Evolutionary conservation across 2,797 vertebrate species (phyloP).

Genomic region (Lemur catta): DNA sequence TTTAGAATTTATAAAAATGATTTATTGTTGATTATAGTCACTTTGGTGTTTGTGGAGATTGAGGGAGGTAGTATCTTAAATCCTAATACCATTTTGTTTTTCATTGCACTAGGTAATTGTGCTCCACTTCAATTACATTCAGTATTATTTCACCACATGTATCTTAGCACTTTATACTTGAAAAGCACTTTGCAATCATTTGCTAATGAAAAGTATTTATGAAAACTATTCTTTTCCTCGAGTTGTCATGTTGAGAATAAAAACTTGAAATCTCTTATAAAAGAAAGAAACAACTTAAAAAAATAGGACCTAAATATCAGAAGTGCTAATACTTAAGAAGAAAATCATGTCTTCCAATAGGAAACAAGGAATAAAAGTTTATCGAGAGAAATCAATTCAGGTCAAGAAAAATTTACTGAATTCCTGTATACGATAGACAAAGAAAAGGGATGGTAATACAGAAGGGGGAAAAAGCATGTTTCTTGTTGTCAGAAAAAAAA

Average conservation of each 20-base stretch:
- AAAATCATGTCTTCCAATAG: neutral
- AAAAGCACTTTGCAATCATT: conserved; percentile 61
- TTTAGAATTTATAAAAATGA: neutral
- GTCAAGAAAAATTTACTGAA: neutral
- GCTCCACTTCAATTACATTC: conserved; percentile 51
- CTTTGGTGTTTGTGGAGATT: neutral
- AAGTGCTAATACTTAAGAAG: neutral
- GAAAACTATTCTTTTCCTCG: conserved; percentile 28
- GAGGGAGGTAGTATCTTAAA: neutral
- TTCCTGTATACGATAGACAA: neutral
- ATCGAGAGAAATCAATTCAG: neutral
- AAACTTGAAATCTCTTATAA: conserved; percentile 14
- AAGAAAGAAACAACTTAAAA: neutral
- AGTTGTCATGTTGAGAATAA: conserved; percentile 11
- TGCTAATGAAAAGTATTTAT: conserved; percentile 63
- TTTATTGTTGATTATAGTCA: neutral
- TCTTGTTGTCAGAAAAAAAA: neutral
- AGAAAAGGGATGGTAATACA: neutral
- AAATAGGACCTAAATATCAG: neutral
- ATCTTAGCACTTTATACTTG: conserved; percentile 51
- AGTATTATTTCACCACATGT: conserved; percentile 49
- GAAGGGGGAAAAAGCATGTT: neutral
- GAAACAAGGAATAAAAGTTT: neutral
- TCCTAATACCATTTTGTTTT: conserved; percentile 33
- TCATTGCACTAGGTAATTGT: conserved; percentile 4